These are phyloP conservation scores for Cantharis nigra DNA, from an alignment of 2,888 invertebrate genomes.

Conservation along the genomic window DNA sequence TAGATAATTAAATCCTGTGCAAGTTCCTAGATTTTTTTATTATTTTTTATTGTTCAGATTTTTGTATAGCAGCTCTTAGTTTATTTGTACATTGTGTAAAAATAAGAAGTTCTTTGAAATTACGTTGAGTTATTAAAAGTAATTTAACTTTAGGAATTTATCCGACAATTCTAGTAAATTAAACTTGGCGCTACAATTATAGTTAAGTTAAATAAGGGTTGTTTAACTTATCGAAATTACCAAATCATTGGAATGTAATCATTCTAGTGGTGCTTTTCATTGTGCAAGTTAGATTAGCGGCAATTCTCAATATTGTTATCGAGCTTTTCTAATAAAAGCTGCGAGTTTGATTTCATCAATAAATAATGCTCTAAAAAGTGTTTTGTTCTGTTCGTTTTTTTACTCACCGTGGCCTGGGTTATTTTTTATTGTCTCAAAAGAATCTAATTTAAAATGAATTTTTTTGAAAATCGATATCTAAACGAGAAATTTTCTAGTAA, in stretches of 20 bases:
- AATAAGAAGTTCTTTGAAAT: background rate
- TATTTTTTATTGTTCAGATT: background rate
- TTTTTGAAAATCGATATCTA: background rate
- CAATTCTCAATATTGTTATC: constrained; percentile 2
- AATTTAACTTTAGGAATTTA: background rate
- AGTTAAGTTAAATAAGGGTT: background rate
- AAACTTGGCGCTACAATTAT: background rate
- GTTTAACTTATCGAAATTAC: constrained; percentile 1
- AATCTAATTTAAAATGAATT: background rate
- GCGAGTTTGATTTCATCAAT: background rate
- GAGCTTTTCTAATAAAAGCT: background rate
- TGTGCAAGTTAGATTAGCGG: constrained; percentile 1
- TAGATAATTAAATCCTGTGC: background rate
- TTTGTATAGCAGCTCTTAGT: background rate
- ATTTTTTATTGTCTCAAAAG: background rate
- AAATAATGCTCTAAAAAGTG: background rate
- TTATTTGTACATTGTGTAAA: background rate
- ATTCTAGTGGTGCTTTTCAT: constrained; percentile 4
- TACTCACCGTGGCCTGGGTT: background rate
- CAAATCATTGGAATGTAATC: constrained; percentile 4
- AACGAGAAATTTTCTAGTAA: background rate
- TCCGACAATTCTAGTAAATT: background rate
- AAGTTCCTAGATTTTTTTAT: background rate
- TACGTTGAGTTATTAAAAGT: background rate
- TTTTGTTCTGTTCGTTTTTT: background rate